Conservation (phyloP, 2,113 vertebrate genomes). For the Thomomys bottae region DNA sequence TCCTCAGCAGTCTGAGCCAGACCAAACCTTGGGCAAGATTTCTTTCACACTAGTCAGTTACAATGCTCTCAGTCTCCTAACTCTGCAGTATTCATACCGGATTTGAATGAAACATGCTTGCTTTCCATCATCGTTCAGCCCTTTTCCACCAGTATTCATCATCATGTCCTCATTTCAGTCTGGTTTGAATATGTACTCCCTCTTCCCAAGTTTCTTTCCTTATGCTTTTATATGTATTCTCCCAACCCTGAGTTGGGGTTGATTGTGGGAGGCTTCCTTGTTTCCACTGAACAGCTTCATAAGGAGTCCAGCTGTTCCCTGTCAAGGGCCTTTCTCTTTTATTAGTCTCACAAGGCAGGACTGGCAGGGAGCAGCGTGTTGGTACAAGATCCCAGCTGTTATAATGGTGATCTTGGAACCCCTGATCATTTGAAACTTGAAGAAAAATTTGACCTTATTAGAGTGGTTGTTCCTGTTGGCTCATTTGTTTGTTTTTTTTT, state of each 20-base stretch:
- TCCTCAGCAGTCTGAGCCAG: background rate
- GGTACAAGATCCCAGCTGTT: constrained; percentile 84
- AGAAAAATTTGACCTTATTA: constrained; percentile 67
- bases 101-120: background rate
- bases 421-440: constrained; percentile 79
- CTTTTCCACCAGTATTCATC: background rate
- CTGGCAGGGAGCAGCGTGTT: constrained; percentile 71
- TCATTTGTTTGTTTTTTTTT: constrained; percentile 64
- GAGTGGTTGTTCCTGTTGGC: constrained; percentile 60
- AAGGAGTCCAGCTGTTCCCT: constrained; percentile 85
- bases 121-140: background rate
- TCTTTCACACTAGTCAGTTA: background rate
- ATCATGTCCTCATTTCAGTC: background rate
- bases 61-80: background rate
- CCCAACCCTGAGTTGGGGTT: constrained; percentile 57
- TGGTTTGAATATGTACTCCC: background rate
- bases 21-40: background rate
- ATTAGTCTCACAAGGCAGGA: constrained; percentile 82
- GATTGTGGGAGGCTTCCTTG: constrained; percentile 59
- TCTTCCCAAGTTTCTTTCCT: background rate
- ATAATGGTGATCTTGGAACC: constrained; percentile 60
- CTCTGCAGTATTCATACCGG: background rate
- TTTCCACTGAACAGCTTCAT: constrained; percentile 78
- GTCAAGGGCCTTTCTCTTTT: constrained; percentile 85
- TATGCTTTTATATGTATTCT: background rate